A percentile compares a stretch with the other conserved stretches of the same genome.
These are phyloP conservation scores for Leptobrachium leishanense DNA, from an alignment of 2,113 vertebrate genomes.

Conservation along the genomic window DNA sequence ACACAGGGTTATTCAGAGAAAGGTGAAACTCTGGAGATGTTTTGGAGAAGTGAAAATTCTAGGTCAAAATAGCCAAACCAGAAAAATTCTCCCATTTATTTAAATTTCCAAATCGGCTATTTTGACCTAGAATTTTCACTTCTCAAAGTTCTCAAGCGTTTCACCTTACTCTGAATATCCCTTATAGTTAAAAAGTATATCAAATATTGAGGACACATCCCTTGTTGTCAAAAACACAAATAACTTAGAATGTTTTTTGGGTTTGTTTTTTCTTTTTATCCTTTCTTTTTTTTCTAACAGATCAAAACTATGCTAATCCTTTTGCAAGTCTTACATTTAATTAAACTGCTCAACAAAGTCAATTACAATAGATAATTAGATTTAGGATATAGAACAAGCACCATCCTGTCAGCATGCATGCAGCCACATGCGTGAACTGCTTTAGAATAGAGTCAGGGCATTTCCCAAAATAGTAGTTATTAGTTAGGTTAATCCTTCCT, in stretches of 20 bases:
- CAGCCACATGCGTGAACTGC: not conserved
- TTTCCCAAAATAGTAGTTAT: not conserved
- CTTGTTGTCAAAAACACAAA: too few relatives aligned
- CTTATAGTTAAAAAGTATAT: too few relatives aligned
- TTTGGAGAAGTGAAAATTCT: too few relatives aligned
- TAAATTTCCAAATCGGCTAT: too few relatives aligned
- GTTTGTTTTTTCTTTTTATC: not conserved
- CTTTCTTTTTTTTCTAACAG: not conserved
- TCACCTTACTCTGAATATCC: too few relatives aligned
- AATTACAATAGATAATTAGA: constrained; percentile 7
- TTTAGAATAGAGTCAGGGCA: not conserved
- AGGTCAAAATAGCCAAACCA: too few relatives aligned
- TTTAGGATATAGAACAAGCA: not conserved
- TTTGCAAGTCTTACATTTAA: not conserved
- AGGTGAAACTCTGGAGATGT: too few relatives aligned
- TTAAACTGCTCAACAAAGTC: not conserved
- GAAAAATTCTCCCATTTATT: too few relatives aligned
- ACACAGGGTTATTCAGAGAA: too few relatives aligned
- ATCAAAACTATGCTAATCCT: not conserved
- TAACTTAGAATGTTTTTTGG: not conserved
- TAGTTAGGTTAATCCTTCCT: not conserved
- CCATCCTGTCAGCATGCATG: not conserved
- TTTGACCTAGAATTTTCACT: too few relatives aligned
- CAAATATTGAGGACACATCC: too few relatives aligned
- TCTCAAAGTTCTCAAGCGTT: too few relatives aligned